These are phyloP conservation scores for Megaceryle maxima DNA, from an alignment of 2,113 vertebrate species.

Conservation along the genomic window DNA sequence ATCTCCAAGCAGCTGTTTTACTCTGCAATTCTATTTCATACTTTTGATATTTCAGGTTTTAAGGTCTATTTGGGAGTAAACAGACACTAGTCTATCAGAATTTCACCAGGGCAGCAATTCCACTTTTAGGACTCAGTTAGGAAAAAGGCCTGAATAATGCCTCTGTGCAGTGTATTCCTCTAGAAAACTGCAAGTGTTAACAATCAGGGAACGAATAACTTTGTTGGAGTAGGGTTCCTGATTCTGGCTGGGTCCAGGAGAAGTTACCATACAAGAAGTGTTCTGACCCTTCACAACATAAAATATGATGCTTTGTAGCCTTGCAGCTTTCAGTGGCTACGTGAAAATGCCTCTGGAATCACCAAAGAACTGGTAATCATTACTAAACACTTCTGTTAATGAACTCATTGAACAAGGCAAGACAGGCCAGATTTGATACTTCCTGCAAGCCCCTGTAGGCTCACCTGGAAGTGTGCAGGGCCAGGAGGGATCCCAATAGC, in stretches of 20 bases:
- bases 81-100: background rate
- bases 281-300: background rate
- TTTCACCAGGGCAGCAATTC: background rate
- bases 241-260: background rate
- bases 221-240: background rate
- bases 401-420: background rate
- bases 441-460: background rate
- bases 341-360: background rate
- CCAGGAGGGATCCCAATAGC: background rate
- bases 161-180: background rate
- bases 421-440: background rate
- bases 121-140: background rate
- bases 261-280: background rate
- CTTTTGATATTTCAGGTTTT: constrained; percentile 9
- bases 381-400: background rate
- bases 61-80: background rate
- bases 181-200: background rate
- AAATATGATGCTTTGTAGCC: background rate
- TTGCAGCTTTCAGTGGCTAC: background rate
- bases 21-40: background rate
- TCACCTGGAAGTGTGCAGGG: background rate
- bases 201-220: background rate
- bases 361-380: background rate
- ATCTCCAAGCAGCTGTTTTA: background rate
- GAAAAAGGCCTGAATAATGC: background rate